Evolutionary conservation across 2,113 vertebrate genomes (phyloP), one percentile per base, ranked within the genome.

Genomic region (Hyla sarda): DNA sequence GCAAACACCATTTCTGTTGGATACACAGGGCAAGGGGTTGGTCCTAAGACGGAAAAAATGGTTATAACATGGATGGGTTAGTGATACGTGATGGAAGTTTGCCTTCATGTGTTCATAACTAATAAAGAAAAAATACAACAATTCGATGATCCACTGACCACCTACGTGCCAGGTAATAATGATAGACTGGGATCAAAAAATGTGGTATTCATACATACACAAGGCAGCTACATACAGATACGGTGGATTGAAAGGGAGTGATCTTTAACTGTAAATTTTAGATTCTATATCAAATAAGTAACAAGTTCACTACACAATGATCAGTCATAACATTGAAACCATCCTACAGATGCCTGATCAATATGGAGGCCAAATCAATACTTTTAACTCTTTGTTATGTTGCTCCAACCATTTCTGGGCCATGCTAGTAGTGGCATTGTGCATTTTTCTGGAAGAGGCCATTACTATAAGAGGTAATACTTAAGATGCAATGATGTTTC

Each of bases 1-100:
- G 88, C 89, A 62, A 94, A 91, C 5, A 90, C 92, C 76, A 89
- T 0, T 65, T 94, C 93, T 0, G 84, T 88, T 0, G 92, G 92
- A 73, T 92, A 89, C 11, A 80, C 75, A 0, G 90, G 93, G n/a
- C 91, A 93, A 0, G 47, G 23, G 0, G n/a, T 62, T 14, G 72
- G 87, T 67, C 88, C 92, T 92, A 28, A 6, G 10, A 71, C 3
- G 34, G 8, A 0, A 62, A 89, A 82, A 80, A 12, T 17, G n/a
- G n/a, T n/a, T 13, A 76, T 50, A 69, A 69, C 6, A 30, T 30
- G 23, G 19, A 11, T 11, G 8, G 3, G 37, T 47, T 74, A 8
- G 71, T 1, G 21, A 73, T 45, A 73, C 2, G 9, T 5, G 45
- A 45, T 9, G 73, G 58, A 56, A 25, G n/a, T 1, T 50, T 87